Percentiles rank a stretch among this genome's conserved stretches.
Evolutionary conservation across 2,113 vertebrate genomes (phyloP).

Genomic region (Galemys pyrenaicus): DNA sequence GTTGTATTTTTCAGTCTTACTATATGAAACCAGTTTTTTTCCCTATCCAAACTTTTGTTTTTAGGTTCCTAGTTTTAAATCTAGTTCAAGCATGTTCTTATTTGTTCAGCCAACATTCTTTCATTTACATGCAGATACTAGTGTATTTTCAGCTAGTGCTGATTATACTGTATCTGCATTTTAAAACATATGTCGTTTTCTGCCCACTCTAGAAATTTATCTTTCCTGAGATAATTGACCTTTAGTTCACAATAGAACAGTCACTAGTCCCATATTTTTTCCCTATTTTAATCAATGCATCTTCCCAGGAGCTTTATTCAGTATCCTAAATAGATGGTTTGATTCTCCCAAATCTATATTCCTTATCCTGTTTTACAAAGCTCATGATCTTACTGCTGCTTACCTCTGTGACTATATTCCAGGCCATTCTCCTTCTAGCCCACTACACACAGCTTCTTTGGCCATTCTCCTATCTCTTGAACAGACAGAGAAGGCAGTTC

Average conservation of each 20-base stretch:
- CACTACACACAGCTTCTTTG: fast-evolving
- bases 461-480: not conserved
- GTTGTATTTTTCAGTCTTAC: not conserved
- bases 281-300: not conserved
- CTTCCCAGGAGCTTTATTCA: not conserved
- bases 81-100: not conserved
- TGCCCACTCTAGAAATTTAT: not conserved
- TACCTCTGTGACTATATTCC: not conserved
- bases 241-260: not conserved
- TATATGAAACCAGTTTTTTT: not conserved
- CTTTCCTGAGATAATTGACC: not conserved
- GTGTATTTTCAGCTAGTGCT: not conserved
- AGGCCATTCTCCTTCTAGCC: not conserved
- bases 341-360: not conserved
- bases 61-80: not conserved
- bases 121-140: not conserved
- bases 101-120: not conserved
- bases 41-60: not conserved
- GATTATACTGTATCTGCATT: not conserved
- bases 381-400: not conserved
- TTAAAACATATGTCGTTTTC: not conserved
- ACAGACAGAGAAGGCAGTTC: not conserved
- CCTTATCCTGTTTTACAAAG: not conserved
- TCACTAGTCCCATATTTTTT: not conserved
- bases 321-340: not conserved